Evolutionary conservation across 2,113 vertebrate genomes (phyloP), one percentile per base, ranked within the genome.

Genomic region (Mustela lutreola): DNA sequence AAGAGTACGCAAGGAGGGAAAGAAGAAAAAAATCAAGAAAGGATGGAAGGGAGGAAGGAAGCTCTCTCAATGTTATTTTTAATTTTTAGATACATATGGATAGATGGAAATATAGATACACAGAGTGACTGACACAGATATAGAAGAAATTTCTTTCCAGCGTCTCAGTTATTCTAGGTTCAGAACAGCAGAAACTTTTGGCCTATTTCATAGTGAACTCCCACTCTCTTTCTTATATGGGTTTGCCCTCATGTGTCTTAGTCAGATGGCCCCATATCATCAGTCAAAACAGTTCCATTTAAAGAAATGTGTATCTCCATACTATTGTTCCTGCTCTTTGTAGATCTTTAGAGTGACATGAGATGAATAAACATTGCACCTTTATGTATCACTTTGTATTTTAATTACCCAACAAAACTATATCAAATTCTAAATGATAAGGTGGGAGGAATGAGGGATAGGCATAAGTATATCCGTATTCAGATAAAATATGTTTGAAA

Each of bases 201-300:
- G 42, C 11, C 2, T 75, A 26, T 36, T 28, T 5, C 21, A 28
- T 4, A 56, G n/a, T 42, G 36, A 62, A 76, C 39, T 90, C 4
- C 4, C 12, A 28, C 22, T 60, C 0, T 33, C 39, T 26, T 65
- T 45, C 7, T 1, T 19, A 39, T 0, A 39, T 73, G 26, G 0
- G 3, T 89, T 89, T 45, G 16, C 1, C 5, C 56, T 78, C 31
- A 73, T 1, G 4, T 62, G 4, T n/a, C 5, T 21, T 11, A 71
- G 63, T 65, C 28, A 33, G 15, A 12, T 33, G 62, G 18, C 2
- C 4, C 39, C 14, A 36, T 39, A n/a, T 60, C 2, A 8, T 36
- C 78, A 62, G 4, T 33, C 10, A 84, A 0, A 4, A 63, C 3
- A 50, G 2, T 19, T 8, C 16, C 8, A 45, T 33, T 78, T 73